Base-by-base conservation (phyloP, 1,140 invertebrate species). In the Reticulitermes speratus region DNA sequence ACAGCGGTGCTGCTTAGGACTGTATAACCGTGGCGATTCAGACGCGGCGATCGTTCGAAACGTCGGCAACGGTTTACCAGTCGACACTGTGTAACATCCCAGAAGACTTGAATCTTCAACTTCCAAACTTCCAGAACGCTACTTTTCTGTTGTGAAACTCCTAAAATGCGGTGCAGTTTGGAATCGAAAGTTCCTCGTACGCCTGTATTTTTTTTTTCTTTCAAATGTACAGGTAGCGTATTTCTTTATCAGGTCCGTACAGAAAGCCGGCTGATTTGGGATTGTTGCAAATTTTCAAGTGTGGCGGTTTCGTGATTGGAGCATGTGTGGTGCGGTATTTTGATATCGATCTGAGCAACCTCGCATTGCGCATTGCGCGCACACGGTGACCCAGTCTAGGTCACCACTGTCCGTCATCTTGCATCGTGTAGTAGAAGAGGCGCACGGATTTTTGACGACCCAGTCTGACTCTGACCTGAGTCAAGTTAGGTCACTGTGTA, bases 391-490 rank as follows among this genome's bases (percentile, higher is more conserved):
- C 65, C n/a, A 75, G 65, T 75, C 65, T 75, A 25, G n/a, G 65
- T 75, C 25, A 2, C 65, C 14, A 75, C 25, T n/a, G 25, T 30
- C 65, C 0, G n/a, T 30, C 25, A n/a, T 75, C 65, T 75, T 45
- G 65, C 65, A 75, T n/a, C 25, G 65, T 75, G 14, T 8, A n/a
- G n/a, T 75, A 25, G 16, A 19, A 25, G 16, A n/a, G 65, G 65
- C n/a, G 65, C 7, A 30, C 65, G n/a, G 65, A 75, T 75, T 75
- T 65, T 75, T 75, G 65, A 30, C 65, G 65, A 12, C n/a, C 65
- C 65, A 75, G 65, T 75, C 65, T 75, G 65, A 75, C 65, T 75
- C 65, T 75, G 65, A 75, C 65, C 65, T 75, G 65, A 25, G 65
- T 75, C 65, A 75, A 30, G 65, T 75, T 75, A 75, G 65, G 65